These are phyloP conservation scores for Vulpes lagopus DNA, from an alignment of 2,113 vertebrate species.

Conservation along the genomic window DNA sequence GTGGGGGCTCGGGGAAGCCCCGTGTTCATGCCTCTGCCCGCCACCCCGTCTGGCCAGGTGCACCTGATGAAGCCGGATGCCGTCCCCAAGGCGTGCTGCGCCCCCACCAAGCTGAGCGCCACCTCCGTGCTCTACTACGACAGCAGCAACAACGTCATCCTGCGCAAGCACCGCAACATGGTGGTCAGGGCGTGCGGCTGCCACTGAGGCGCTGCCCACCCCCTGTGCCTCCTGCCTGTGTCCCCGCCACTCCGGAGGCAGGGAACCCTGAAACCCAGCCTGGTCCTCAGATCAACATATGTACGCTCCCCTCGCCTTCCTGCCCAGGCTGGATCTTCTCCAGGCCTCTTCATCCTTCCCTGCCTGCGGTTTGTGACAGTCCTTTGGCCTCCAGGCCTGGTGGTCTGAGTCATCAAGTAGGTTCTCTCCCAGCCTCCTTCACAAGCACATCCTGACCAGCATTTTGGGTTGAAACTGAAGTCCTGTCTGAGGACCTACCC, in stretches of 20 bases:
- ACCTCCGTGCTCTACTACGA: constrained; percentile 97
- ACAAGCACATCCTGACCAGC: not conserved
- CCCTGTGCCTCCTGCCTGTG: too few species aligned
- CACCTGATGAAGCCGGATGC: constrained; percentile 96
- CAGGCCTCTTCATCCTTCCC: not conserved
- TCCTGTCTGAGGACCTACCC: not conserved
- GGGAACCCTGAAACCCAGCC: not conserved
- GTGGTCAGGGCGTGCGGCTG: constrained; percentile 97
- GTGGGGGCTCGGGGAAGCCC: not conserved
- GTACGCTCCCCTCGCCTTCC: not conserved
- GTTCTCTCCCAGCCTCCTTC: not conserved
- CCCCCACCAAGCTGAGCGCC: constrained; percentile 96
- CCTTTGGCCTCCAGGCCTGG: not conserved
- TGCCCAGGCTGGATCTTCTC: not conserved
- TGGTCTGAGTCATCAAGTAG: not conserved
- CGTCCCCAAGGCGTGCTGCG: constrained; percentile 96
- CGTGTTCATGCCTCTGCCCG: not conserved
- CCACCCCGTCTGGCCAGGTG: constrained; percentile 86
- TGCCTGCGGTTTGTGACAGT: not conserved
- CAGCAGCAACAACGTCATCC: constrained; percentile 98
- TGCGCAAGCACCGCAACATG: constrained; percentile 97
- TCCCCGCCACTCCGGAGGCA: too few species aligned
- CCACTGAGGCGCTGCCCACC: constrained; percentile 83
- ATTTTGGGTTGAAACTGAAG: not conserved
- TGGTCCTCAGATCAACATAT: not conserved